phyloP scores from a whole-genome alignment of 2,113 vertebrate genomes.

The Corapipo altera region DNA sequence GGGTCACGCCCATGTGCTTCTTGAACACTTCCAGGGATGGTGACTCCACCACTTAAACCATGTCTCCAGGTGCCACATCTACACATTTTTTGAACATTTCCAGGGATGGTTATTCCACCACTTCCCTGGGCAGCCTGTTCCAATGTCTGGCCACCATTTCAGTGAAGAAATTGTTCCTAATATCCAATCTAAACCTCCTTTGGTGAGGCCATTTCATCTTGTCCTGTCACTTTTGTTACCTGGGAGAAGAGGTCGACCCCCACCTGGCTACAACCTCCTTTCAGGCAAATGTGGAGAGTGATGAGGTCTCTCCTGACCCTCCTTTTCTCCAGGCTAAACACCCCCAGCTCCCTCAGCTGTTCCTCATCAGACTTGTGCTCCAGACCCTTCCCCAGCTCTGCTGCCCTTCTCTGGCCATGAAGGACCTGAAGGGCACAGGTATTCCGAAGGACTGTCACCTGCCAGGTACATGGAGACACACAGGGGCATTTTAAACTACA shows the following conservation, averaged over 20 bases:
- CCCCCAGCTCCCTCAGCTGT: rapidly evolving
- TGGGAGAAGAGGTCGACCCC: rapidly evolving
- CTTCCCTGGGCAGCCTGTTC: background rate
- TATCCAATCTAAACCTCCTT: rapidly evolving
- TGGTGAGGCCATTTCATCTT: rapidly evolving
- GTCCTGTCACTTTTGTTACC: background rate
- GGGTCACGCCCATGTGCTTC: background rate
- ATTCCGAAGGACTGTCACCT: background rate
- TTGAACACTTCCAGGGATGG: background rate
- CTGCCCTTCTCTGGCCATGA: background rate
- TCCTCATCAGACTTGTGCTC: background rate
- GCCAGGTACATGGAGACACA: background rate
- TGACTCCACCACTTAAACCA: background rate
- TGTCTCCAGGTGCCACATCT: too few species aligned
- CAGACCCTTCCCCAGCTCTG: rapidly evolving
- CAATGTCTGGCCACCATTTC: background rate
- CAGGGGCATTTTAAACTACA: background rate
- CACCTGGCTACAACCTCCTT: background rate
- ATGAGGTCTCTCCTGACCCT: background rate
- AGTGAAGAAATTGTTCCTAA: background rate
- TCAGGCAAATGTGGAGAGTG: background rate
- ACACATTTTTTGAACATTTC: background rate
- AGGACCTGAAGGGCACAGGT: background rate
- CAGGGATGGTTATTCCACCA: background rate
- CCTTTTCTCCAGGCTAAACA: background rate